Evolutionary conservation across 2,113 vertebrate species (phyloP).

Genomic region (Monopterus albus): DNA sequence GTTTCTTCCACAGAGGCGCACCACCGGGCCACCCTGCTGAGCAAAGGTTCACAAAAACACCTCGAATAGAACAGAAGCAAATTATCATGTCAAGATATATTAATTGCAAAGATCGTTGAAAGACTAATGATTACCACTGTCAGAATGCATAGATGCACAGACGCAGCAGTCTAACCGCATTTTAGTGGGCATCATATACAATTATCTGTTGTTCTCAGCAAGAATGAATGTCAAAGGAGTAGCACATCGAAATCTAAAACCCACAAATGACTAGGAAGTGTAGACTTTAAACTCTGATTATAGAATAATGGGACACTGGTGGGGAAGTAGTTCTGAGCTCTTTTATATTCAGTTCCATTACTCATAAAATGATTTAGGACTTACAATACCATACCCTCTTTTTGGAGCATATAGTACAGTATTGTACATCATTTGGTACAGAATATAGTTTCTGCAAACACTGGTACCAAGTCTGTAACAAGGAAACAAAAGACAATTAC

Average conservation of each 20-base stretch:
- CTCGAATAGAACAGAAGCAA: conserved; percentile 75
- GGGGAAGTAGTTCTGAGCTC: conserved; percentile 25
- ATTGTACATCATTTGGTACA: neutral
- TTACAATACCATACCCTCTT: neutral
- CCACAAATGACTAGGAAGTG: conserved; percentile 46
- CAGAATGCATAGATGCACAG: conserved; percentile 55
- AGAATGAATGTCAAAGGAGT: conserved; percentile 60
- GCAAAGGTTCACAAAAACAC: conserved; percentile 75
- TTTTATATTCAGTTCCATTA: conserved; percentile 20
- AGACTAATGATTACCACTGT: conserved; percentile 72
- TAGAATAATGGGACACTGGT: conserved; percentile 43
- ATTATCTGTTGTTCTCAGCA: conserved; percentile 58
- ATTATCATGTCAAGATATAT: conserved; percentile 79
- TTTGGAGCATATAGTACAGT: neutral
- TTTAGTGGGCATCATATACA: conserved; percentile 65
- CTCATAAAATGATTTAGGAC: conserved; percentile 35
- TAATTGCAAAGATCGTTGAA: conserved; percentile 75
- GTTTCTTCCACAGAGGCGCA: conserved; percentile 51
- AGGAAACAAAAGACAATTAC: neutral
- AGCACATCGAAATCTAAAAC: conserved; percentile 44
- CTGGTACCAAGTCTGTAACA: no score
- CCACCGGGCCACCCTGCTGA: conserved; percentile 58
- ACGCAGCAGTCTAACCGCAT: conserved; percentile 36
- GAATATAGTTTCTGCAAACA: neutral
- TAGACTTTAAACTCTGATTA: conserved; percentile 28